A percentile compares a stretch with the other conserved stretches of the same genome.
These are phyloP conservation scores for Alfaro cultratus DNA, from an alignment of 2,797 vertebrate species.

Conservation along the genomic window DNA sequence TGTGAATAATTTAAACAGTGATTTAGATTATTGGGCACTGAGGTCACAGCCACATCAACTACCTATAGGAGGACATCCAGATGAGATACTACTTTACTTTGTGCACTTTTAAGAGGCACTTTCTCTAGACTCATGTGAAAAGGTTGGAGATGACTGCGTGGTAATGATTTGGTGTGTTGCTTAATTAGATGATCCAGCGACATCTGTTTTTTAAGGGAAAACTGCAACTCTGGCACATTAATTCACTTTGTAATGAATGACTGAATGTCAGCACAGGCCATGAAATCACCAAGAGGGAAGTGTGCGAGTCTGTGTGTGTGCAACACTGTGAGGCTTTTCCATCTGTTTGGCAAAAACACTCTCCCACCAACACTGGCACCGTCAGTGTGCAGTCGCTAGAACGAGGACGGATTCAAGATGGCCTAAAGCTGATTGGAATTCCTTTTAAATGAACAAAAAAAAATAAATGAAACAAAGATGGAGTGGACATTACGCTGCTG, in stretches of 20 bases:
- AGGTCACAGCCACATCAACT: slow-evolving; percentile 72
- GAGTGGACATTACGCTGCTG: slow-evolving; percentile 79
- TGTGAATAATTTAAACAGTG: slow-evolving; percentile 87
- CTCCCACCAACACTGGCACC: slow-evolving; percentile 66
- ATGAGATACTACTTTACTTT: slow-evolving; percentile 38
- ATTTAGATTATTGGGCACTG: slow-evolving; percentile 77
- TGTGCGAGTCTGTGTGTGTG: slow-evolving; percentile 65
- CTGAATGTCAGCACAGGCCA: slow-evolving; percentile 74
- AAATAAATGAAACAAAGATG: slow-evolving; percentile 75
- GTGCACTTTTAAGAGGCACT: slow-evolving; percentile 19
- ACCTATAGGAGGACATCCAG: slow-evolving; percentile 31
- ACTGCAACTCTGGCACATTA: slow-evolving; percentile 79
- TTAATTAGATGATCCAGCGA: slow-evolving; percentile 77
- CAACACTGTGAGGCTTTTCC: slow-evolving; percentile 78
- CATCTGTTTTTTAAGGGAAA: slow-evolving; percentile 80
- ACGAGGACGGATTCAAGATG: slow-evolving; percentile 79
- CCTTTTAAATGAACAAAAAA: slow-evolving; percentile 65
- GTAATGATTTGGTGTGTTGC: slow-evolving; percentile 68
- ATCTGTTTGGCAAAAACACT: slow-evolving; percentile 80
- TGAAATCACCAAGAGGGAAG: slow-evolving; percentile 74
- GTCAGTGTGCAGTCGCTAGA: slow-evolving; percentile 62
- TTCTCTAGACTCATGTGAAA: slow-evolving; percentile 38
- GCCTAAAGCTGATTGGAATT: slow-evolving; percentile 79
- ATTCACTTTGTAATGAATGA: slow-evolving; percentile 80
- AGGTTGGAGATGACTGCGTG: slow-evolving; percentile 61